These are phyloP conservation scores for Varanus salvator DNA, from an alignment of 2,113 vertebrate genomes.

Conservation along the genomic window DNA sequence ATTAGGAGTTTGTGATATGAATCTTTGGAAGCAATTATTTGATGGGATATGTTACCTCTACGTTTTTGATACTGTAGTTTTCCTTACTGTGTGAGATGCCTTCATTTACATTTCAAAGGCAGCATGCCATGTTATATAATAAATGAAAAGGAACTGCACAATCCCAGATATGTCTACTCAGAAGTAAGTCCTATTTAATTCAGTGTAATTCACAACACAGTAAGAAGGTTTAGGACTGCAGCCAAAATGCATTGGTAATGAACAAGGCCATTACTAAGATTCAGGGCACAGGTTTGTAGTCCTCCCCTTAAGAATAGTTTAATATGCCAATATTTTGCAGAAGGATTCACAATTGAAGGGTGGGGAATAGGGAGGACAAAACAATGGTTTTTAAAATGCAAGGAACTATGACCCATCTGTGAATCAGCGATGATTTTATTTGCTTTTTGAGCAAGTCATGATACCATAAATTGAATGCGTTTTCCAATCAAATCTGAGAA, in stretches of 20 bases:
- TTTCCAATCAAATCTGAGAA: background rate
- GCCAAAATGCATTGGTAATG: background rate
- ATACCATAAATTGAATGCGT: background rate
- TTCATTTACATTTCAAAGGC: background rate
- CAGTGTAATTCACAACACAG: background rate
- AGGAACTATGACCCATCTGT: background rate
- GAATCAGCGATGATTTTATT: background rate
- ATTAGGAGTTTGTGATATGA: background rate
- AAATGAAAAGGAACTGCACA: background rate
- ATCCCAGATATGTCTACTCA: background rate
- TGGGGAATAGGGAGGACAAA: too few relatives aligned
- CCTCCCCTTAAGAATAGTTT: background rate
- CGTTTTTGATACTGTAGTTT: background rate
- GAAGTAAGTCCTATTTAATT: background rate
- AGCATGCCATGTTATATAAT: background rate
- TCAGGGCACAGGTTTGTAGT: background rate
- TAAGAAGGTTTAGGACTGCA: background rate
- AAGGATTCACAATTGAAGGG: background rate
- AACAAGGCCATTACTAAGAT: background rate
- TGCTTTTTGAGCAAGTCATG: background rate
- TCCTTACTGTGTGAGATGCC: background rate
- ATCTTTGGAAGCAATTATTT: background rate
- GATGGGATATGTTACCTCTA: background rate
- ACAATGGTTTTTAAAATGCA: background rate
- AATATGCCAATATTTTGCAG: background rate